These are phyloP conservation scores for Thelaira solivaga DNA, from an alignment of 2,888 invertebrate species.

Conservation along the genomic window DNA sequence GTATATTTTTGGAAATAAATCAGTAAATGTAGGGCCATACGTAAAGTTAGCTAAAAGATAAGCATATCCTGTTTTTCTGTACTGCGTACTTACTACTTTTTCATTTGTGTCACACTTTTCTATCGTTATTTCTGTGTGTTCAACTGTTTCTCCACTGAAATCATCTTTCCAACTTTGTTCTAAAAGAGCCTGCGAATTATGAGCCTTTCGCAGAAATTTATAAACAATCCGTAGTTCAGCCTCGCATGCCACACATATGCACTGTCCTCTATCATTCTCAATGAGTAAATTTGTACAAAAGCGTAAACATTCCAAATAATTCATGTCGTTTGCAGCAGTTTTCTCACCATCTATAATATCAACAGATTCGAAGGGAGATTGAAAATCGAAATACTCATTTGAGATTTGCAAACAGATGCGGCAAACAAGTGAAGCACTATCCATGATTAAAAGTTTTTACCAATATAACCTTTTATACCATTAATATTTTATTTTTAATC, in stretches of 20 bases:
- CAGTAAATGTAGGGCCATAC: too few species aligned
- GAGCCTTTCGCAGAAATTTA: conserved; percentile 65
- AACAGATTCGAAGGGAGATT: conserved; percentile 60
- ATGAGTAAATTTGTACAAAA: conserved; percentile 64
- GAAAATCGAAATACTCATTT: conserved; percentile 65
- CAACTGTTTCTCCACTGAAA: neutral
- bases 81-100: neutral
- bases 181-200: conserved; percentile 60
- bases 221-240: conserved; percentile 64
- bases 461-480: neutral
- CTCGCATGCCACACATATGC: conserved; percentile 64
- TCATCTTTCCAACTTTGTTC: conserved; percentile 28
- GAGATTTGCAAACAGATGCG: conserved; percentile 65
- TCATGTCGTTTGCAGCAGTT: conserved; percentile 24
- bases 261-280: conserved; percentile 59
- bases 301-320: conserved; percentile 66
- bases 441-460: conserved; percentile 1
- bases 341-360: neutral
- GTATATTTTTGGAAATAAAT: too few species aligned
- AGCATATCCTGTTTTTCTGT: too few species aligned
- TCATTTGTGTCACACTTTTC: neutral
- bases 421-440: conserved; percentile 61
- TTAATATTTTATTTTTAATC: too few species aligned
- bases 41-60: too few species aligned
- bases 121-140: conserved; percentile 39